Conservation (phyloP, 2,888 invertebrate genomes). For the Pollenia amentaria region DNA sequence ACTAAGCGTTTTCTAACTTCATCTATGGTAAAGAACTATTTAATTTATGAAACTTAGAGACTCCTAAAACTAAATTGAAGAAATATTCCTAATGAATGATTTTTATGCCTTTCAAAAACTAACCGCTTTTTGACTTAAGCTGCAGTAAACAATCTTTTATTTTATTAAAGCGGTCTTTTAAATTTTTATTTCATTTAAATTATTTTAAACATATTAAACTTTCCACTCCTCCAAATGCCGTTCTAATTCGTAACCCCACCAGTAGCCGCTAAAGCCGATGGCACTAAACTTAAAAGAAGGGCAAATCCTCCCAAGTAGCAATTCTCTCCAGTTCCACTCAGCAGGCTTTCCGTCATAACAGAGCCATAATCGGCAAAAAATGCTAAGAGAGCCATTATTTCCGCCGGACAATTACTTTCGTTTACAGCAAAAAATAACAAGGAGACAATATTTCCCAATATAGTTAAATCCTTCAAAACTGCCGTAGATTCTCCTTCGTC, state of each 20-base stretch:
- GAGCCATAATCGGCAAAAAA: slow-evolving; percentile 75
- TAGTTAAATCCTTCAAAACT: slow-evolving; percentile 75
- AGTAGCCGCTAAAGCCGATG: slow-evolving; percentile 47
- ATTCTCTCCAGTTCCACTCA: slow-evolving; percentile 76
- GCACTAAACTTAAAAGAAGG: slow-evolving; percentile 74
- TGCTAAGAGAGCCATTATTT: slow-evolving; percentile 76
- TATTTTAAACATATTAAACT: background rate
- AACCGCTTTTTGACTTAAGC: too few relatives aligned
- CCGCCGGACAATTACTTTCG: slow-evolving; percentile 75
- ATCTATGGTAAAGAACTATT: too few relatives aligned
- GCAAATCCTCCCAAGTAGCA: slow-evolving; percentile 75
- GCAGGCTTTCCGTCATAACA: slow-evolving; percentile 73
- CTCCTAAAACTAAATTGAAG: too few relatives aligned
- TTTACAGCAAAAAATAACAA: slow-evolving; percentile 76
- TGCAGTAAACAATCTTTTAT: too few relatives aligned
- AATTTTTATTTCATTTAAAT: too few relatives aligned
- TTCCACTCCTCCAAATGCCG: background rate
- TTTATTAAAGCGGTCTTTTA: too few relatives aligned
- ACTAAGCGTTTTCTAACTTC: too few relatives aligned
- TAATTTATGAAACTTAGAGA: too few relatives aligned
- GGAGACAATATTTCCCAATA: slow-evolving; percentile 79
- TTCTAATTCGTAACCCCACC: slow-evolving; percentile 4
- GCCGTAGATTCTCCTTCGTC: slow-evolving; percentile 76
- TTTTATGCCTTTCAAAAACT: too few relatives aligned
- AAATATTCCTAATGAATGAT: too few relatives aligned